Percentiles rank a stretch among this genome's conserved stretches.
Conservation (phyloP, 2,113 vertebrate species). For the Natator depressus region DNA sequence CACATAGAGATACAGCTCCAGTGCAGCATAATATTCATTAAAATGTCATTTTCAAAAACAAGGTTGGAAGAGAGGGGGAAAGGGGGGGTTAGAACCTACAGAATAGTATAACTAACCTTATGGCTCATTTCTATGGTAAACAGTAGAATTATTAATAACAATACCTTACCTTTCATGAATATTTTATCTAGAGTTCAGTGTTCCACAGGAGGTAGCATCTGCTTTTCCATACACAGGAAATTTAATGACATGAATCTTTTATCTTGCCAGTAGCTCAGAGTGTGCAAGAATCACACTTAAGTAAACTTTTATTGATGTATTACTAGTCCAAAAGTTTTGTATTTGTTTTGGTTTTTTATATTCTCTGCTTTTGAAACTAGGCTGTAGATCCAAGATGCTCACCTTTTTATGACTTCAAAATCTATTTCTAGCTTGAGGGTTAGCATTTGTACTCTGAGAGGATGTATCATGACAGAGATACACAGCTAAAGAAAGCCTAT, state of each 20-base stretch:
- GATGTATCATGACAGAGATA: not conserved
- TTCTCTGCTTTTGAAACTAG: not conserved
- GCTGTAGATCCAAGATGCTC: not conserved
- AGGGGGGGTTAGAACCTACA: not conserved
- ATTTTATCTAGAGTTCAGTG: not conserved
- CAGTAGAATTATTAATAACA: not conserved
- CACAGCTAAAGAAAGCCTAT: not conserved
- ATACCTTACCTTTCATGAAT: not conserved
- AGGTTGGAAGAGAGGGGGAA: not conserved
- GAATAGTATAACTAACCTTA: not conserved
- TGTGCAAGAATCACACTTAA: not conserved
- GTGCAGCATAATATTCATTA: not conserved
- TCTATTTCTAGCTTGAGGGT: not conserved
- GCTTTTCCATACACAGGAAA: constrained; percentile 8
- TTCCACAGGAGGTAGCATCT: constrained; percentile 4
- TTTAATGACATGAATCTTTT: constrained; percentile 45
- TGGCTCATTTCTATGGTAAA: constrained; percentile 14
- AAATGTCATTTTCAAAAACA: not conserved
- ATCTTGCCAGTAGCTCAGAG: not conserved
- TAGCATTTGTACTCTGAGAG: not conserved
- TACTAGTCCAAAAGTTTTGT: not conserved
- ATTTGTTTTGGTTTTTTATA: not conserved
- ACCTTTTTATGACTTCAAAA: not conserved
- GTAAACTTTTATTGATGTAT: not conserved
- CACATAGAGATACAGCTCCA: not conserved